Percentiles rank a stretch among this genome's conserved stretches.
Evolutionary conservation across 2,888 invertebrate genomes (phyloP).

Genomic region (Brachypalpus laphriformis): DNA sequence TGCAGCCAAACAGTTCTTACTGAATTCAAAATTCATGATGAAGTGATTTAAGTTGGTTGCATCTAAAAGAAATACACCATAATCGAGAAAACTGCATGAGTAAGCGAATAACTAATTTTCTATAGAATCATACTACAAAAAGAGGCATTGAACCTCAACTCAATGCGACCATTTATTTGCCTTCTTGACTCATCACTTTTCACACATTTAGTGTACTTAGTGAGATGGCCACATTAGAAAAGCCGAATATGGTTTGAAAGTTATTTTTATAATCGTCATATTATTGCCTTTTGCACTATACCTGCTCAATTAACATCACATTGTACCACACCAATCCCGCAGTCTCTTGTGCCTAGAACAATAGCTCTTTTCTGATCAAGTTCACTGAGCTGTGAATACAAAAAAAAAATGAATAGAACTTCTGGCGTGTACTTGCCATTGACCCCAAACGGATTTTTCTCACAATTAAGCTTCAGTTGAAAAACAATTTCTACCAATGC

Average conservation of each 20-base stretch:
- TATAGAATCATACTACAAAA: too few relatives aligned
- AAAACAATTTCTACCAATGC: not conserved
- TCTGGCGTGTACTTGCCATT: slow-evolving; percentile 60
- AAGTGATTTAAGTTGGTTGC: too few relatives aligned
- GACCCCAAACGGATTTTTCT: slow-evolving; percentile 60
- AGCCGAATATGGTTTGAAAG: not conserved
- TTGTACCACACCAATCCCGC: not conserved
- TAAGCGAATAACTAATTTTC: too few relatives aligned
- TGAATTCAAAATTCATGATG: too few relatives aligned
- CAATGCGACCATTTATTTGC: too few relatives aligned
- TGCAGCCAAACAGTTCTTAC: too few relatives aligned
- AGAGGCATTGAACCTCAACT: too few relatives aligned
- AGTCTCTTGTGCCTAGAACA: slow-evolving; percentile 17
- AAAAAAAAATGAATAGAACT: not conserved
- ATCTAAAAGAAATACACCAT: too few relatives aligned
- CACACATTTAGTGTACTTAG: too few relatives aligned
- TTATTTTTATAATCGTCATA: not conserved
- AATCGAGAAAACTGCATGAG: too few relatives aligned
- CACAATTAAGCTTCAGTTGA: slow-evolving; percentile 46
- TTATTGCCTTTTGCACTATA: not conserved
- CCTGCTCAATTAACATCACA: slow-evolving; percentile 3
- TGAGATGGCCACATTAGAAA: too few relatives aligned
- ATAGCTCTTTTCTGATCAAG: slow-evolving; percentile 53
- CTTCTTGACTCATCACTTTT: too few relatives aligned
- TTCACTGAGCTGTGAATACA: slow-evolving; percentile 41